A percentile compares a stretch with the other conserved stretches of the same genome.
These are phyloP conservation scores for Pyrrhia umbra DNA, from an alignment of 2,888 invertebrate species.

Conservation along the genomic window DNA sequence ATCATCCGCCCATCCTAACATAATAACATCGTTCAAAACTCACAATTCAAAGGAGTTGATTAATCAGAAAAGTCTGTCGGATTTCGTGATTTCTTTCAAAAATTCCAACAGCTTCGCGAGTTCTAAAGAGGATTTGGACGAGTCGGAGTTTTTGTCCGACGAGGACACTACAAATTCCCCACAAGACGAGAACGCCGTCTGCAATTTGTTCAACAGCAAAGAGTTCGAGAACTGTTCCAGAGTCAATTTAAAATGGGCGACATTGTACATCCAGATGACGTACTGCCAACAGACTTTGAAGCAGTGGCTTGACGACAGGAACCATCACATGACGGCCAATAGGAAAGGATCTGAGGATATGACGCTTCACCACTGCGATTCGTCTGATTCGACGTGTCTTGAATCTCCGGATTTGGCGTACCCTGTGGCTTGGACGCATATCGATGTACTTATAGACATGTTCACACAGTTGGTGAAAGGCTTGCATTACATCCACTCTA, in stretches of 20 bases:
- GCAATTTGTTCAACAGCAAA: slow-evolving; percentile 74
- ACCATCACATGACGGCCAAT: slow-evolving; percentile 75
- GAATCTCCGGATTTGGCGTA: slow-evolving; percentile 76
- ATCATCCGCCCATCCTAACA: slow-evolving; percentile 80
- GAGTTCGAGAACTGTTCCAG: slow-evolving; percentile 84
- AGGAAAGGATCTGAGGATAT: slow-evolving; percentile 82
- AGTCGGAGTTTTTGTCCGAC: slow-evolving; percentile 72
- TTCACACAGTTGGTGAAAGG: slow-evolving; percentile 93
- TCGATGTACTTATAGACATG: slow-evolving; percentile 90
- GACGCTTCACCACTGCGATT: slow-evolving; percentile 78
- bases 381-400: slow-evolving; percentile 73
- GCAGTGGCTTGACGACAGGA: slow-evolving; percentile 93
- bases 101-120: slow-evolving; percentile 78
- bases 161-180: slow-evolving; percentile 69
- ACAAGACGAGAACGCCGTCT: slow-evolving; percentile 77
- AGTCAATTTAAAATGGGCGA: slow-evolving; percentile 91
- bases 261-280: slow-evolving; percentile 96
- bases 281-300: slow-evolving; percentile 94
- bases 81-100: slow-evolving; percentile 84
- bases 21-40: slow-evolving; percentile 86
- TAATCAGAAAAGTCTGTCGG: slow-evolving; percentile 79
- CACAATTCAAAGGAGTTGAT: slow-evolving; percentile 85
- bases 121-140: slow-evolving; percentile 73
- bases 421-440: slow-evolving; percentile 78
- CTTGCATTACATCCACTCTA: slow-evolving; percentile 94